Base-by-base conservation (phyloP, 2,113 vertebrate genomes). In the Toxostoma redivivum region DNA sequence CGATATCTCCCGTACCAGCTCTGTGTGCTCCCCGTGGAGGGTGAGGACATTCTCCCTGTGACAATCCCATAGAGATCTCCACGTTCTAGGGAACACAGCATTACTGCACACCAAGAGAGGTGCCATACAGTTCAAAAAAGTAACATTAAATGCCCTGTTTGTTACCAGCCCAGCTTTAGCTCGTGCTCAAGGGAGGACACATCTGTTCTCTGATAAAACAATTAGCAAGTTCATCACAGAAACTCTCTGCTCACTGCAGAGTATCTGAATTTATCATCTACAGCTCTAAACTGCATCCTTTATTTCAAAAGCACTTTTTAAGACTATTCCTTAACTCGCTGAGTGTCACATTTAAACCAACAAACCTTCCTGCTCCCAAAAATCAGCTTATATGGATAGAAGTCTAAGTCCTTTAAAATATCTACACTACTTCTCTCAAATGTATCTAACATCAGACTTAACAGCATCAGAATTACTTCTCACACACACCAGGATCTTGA, bases 1-100 rank as follows among this genome's bases (percentile, higher is more conserved):
- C 1, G 0, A 1, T 9, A 80, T 4, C 38, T 51, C 23, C 65
- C 1, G 1, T 4, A 62, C 15, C 2, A 74, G n/a, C n/a, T 51
- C 38, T 2, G 2, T 0, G 10, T 15, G 53, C 6, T 89, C 35
- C n/a, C 44, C 1, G 16, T 4, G 48, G 64, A 80, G 86, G 21
- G 25, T 12, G 27, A 86, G 72, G 62, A 22, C 42, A 23, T 27
- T 51, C 38, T 76, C 69, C 79, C 47, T 13, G 12, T 5, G 61
- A 74, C 57, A 42, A 1, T 25, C 57, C 45, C 7, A 2, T 24
- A 57, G 10, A 64, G 21, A 50, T 58, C 61, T 19, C 50, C 54
- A 44, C 2, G 0, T 28, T 80, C 58, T 25, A 30, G 5, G 70
- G 50, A 93, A 90, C 33, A 27, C 6, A 21, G 17, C 10, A 37